Evolutionary conservation across 2,113 vertebrate genomes (phyloP), one percentile per base, ranked within the genome.

Genomic region (Sardina pilchardus): DNA sequence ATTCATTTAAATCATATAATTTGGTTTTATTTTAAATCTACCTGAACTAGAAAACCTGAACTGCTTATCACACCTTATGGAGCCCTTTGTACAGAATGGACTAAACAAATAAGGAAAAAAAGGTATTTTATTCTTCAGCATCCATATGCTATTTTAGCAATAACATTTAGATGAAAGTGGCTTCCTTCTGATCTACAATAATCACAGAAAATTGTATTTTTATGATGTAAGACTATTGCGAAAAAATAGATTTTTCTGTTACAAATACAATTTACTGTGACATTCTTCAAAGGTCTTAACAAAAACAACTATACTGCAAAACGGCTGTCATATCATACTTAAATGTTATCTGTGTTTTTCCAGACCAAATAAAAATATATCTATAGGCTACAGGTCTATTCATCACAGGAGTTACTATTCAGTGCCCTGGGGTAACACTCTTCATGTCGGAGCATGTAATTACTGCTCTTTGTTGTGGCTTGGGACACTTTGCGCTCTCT

Each of bases 381-480:
- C 17, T 36, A 12, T 78, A 78, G 39, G 39, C 39, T 78, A 17
- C 30, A 78, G 30, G 30, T 36, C 34, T 36, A 6, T 78, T 78
- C 71, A 78, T 78, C 71, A 78, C 30, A 78, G 30, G 16, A 78
- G 34, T 36, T 17, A 78, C 30, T 78, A 34, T 78, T 78, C 71
- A 78, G 30, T 36, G 26, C 71, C 71, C 71, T 78, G 10, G 26
- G n/a, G 63, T 56, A 86, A 82, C 47, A 78, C 48, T 47, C 83
- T 82, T 89, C 81, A 85, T 86, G 81, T 85, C 26, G 5, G 42
- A 78, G 30, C 71, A 67, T 86, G 81, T 86, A 82, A 90, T 89
- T 84, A 87, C 86, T 44, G 82, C 17, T 56, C 81, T 86, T 88
- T 88, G 84, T 86, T 88, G 85, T 83, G 75, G 81, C 81, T 85